Base-by-base conservation (phyloP, 2,888 invertebrate genomes). In the Agonum fuliginosum region DNA sequence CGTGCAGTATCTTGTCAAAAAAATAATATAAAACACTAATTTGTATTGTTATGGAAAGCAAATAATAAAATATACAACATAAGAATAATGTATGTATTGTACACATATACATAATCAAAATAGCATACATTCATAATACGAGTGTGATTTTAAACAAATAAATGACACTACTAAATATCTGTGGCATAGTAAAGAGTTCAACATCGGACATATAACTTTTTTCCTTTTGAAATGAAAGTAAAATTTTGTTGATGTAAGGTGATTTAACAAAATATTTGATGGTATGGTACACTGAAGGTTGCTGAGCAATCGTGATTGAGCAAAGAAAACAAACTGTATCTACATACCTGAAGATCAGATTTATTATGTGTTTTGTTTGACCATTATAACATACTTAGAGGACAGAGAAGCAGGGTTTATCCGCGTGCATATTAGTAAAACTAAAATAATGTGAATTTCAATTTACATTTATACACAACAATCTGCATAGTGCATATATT, bases 261-360 rank as follows among this genome's bases (percentile, higher is more conserved):
- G 74, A 65, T 74, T 74, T 74, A 65, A 74, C 74, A 65, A 65
- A 74, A 74, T 65, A 65, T 74, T 74, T 74, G 19, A 19, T 43
- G 62, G 46, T 65, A 65, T 74, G 58, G 41, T 73, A 34, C 19
- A 37, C 17, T 41, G 73, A 41, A 27, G 74, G 65, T 19, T 65
- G 74, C 74, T 74, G 74, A 65, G 74, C 74, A 62, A 74, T 74
- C 41, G 19, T 74, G 65, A 74, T 62, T 41, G 46, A 24, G 65
- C 74, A 62, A 62, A 24, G 46, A 43, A 58, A 58, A 58, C 19
- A 58, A 51, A 51, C 22, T 22, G 51, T 51, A 51, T 54, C 54
- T 54, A 54, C 54, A 54, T 54, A 54, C 22, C 54, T 54, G 54
- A 37, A 37, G 37, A n/a, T 54, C n/a, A 24, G 54, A 54, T 54